Evolutionary conservation across 2,888 invertebrate genomes (phyloP).

Genomic region (Schizotus pectinicornis): DNA sequence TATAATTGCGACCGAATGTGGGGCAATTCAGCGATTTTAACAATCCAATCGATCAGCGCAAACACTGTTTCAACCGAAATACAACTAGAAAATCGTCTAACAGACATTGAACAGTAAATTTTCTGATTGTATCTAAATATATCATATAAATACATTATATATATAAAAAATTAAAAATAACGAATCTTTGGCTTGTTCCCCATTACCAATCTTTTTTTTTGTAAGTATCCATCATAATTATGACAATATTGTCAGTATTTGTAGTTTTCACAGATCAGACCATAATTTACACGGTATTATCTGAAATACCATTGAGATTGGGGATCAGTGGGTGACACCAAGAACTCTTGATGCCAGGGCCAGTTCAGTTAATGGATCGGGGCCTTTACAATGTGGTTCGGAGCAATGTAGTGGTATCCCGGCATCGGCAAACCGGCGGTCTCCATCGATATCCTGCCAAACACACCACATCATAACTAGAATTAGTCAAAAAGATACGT

Average conservation of each 20-base stretch:
- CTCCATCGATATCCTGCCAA: constrained; percentile 89
- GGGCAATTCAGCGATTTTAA: constrained; percentile 22
- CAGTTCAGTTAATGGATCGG: constrained; percentile 78
- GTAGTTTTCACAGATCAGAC: constrained; percentile 48
- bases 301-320: constrained; percentile 54
- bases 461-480: constrained; percentile 8
- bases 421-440: constrained; percentile 90
- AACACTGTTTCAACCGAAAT: constrained; percentile 29
- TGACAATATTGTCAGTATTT: constrained; percentile 53
- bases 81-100: constrained; percentile 38
- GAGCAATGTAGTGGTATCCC: constrained; percentile 90
- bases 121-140: constrained; percentile 57
- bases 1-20: constrained; percentile 13
- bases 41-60: constrained; percentile 38
- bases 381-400: constrained; percentile 91
- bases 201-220: constrained; percentile 68
- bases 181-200: constrained; percentile 87
- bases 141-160: constrained; percentile 53
- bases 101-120: constrained; percentile 40
- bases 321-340: constrained; percentile 53
- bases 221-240: constrained; percentile 41
- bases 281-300: constrained; percentile 39
- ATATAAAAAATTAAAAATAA: constrained; percentile 69
- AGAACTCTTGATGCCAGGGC: constrained; percentile 50
- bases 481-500: no score